Base-by-base conservation (phyloP, 2,888 invertebrate species). In the Dryocosmus kuriphilus region DNA sequence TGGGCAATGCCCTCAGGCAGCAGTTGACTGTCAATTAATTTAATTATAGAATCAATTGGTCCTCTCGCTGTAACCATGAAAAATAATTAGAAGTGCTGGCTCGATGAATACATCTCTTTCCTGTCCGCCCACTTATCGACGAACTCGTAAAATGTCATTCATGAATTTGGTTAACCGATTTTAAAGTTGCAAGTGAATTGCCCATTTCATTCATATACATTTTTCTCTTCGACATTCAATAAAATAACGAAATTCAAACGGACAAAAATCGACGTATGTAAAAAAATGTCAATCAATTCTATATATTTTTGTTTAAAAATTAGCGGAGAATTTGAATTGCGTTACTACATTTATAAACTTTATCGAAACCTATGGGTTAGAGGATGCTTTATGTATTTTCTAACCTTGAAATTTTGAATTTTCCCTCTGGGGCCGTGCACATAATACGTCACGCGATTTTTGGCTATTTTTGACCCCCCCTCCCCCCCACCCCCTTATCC, bases 21-120 rank as follows among this genome's bases (percentile, higher is more conserved):
- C 74, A 65, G 76, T 74, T 67, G 79, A 73, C 67, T 61, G 80
- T 83, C 82, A 81, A 83, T 83, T 81, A 81, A 83, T 84, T 84
- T 80, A 82, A 81, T 81, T 82, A 81, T 77, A 77, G 82, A 81
- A 82, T 85, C 82, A 78, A 84, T 84, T 71, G 67, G 67, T 46
- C 41, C 24, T 46, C 41, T 1, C 14, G 27, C 65, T 41, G 41
- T 41, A 67, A 41, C 41, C 67, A 67, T 67, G 67, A 67, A 67
- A 67, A 67, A 67, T 71, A 71, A 71, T 71, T 71, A 71, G 19
- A 71, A 46, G 41, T 19, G 27, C 41, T n/a, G 30, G 30, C 67
- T 71, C 41, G 67, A 41, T 30, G 67, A 71, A 71, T 71, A 62
- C 32, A 32, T 32, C 67, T 71, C 41, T 30, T 71, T 51, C 67